These are phyloP conservation scores for Teleopsis dalmanni DNA, from an alignment of 1,140 invertebrate genomes.

Conservation along the genomic window DNA sequence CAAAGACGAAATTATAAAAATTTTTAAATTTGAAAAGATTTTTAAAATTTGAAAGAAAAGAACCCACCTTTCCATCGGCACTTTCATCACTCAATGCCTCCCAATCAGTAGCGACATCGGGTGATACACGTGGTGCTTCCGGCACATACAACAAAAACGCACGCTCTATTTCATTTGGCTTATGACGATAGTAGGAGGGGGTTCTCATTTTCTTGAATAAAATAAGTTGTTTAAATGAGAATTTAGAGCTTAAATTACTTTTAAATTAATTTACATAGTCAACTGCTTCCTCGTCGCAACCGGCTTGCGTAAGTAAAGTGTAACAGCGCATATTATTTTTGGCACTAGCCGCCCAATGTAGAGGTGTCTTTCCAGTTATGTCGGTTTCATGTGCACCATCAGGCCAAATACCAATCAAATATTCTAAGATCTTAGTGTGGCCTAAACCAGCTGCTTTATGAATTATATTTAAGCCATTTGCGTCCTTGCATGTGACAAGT, in stretches of 20 bases:
- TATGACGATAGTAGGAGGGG: conserved; percentile 67
- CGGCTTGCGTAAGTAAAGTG: conserved; percentile 62
- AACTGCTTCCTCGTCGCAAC: conserved; percentile 67
- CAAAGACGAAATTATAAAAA: conserved; percentile 1
- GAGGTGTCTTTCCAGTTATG: conserved; percentile 75
- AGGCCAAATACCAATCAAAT: conserved; percentile 64
- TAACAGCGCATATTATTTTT: conserved; percentile 66
- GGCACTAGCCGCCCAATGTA: conserved; percentile 80
- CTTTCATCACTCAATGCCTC: conserved; percentile 41
- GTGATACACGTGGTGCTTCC: conserved; percentile 67
- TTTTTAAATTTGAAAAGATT: background rate
- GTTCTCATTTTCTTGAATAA: conserved; percentile 69
- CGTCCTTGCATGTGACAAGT: conserved; percentile 69
- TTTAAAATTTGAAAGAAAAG: background rate
- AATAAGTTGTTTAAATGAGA: background rate
- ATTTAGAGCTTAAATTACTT: background rate
- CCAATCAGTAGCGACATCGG: conserved; percentile 65
- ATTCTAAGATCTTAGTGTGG: conserved; percentile 61
- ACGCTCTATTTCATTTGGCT: conserved; percentile 65
- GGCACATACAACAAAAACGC: conserved; percentile 61
- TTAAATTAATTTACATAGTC: conserved; percentile 64
- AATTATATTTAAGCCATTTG: conserved; percentile 68
- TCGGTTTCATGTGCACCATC: conserved; percentile 60
- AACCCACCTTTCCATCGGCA: conserved; percentile 18
- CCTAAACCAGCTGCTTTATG: conserved; percentile 80